These are phyloP conservation scores for Exephanes ischioxanthus DNA, from an alignment of 2,888 invertebrate species.

Conservation along the genomic window DNA sequence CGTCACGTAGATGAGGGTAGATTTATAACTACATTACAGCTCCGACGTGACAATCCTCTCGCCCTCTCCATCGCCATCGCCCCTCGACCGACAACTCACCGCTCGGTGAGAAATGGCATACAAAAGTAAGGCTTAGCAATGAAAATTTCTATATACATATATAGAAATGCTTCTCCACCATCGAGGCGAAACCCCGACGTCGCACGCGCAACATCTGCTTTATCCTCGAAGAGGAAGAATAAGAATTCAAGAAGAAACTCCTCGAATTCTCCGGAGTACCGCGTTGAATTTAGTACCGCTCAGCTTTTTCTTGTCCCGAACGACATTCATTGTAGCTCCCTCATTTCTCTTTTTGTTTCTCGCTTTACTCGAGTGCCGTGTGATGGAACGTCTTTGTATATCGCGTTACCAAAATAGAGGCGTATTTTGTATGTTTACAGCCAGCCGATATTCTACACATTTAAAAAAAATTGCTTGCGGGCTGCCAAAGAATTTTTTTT, in stretches of 20 bases:
- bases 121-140: not conserved
- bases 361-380: not conserved
- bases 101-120: not conserved
- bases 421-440: not conserved
- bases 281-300: conserved; percentile 35
- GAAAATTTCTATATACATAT: not conserved
- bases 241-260: conserved; percentile 39
- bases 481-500: too few species aligned
- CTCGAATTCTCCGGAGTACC: conserved; percentile 16
- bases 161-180: conserved; percentile 13
- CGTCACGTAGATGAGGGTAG: conserved; percentile 19
- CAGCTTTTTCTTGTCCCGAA: conserved; percentile 12
- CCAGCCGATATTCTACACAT: not conserved
- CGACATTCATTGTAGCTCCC: not conserved
- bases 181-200: conserved; percentile 15
- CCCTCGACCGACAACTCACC: not conserved
- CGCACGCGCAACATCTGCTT: not conserved
- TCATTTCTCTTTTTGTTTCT: not conserved
- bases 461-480: too few species aligned
- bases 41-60: not conserved
- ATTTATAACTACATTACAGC: conserved; percentile 31
- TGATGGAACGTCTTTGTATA: not conserved
- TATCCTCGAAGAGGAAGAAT: not conserved
- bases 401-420: not conserved
- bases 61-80: not conserved